phyloP scores from a whole-genome alignment of 2,888 invertebrate genomes.

The Chydorus sphaericus region DNA sequence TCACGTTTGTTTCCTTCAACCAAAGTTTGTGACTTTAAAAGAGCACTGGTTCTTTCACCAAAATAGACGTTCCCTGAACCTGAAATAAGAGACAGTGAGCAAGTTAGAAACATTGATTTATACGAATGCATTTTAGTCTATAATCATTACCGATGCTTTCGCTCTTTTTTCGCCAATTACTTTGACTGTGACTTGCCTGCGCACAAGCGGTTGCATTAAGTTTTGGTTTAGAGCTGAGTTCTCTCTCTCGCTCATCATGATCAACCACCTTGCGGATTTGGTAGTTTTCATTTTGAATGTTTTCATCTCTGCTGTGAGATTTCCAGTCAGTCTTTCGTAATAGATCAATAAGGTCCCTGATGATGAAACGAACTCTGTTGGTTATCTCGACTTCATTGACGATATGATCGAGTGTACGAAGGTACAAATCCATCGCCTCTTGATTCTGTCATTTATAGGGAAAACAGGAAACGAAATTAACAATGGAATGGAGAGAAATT shows the following conservation, averaged over 20 bases:
- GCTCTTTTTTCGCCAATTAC: slow-evolving; percentile 5
- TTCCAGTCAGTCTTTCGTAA: slow-evolving; percentile 70
- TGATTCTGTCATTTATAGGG: no score
- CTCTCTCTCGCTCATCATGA: slow-evolving; percentile 40
- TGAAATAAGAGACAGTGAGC: no score
- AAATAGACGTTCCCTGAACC: no score
- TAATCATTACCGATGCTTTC: slow-evolving; percentile 30
- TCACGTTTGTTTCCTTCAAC: no score
- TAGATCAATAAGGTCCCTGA: slow-evolving; percentile 85
- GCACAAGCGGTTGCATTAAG: neutral
- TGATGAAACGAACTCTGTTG: slow-evolving; percentile 48
- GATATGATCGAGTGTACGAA: neutral
- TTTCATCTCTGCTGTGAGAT: slow-evolving; percentile 67
- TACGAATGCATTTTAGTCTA: no score
- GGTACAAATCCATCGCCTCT: neutral
- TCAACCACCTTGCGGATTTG: slow-evolving; percentile 83
- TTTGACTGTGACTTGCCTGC: neutral
- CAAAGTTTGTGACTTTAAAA: no score
- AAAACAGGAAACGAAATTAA: no score
- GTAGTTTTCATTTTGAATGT: slow-evolving; percentile 84
- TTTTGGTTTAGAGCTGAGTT: slow-evolving; percentile 20
- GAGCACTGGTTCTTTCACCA: no score
- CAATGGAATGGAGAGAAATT: no score
- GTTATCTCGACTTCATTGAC: slow-evolving; percentile 25
- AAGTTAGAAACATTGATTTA: no score